phyloP scores from a whole-genome alignment of 2,113 vertebrate genomes.

The Egretta garzetta region DNA sequence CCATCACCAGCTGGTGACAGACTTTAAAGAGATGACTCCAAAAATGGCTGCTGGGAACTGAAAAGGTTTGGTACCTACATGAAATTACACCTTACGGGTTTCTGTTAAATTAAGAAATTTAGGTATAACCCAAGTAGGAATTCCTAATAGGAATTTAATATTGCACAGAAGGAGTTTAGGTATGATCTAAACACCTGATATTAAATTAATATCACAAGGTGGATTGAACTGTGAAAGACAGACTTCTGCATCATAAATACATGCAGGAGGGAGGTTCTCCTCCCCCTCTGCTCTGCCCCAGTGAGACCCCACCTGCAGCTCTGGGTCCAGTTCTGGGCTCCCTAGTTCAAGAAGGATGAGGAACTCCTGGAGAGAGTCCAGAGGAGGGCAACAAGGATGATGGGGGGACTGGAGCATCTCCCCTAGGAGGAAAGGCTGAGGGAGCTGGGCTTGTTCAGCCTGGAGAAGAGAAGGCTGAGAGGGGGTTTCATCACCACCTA shows the following conservation, averaged over 20 bases:
- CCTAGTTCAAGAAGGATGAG: too few relatives aligned
- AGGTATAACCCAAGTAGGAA: background rate
- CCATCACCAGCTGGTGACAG: accelerated
- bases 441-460: too few relatives aligned
- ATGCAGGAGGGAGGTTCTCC: too few relatives aligned
- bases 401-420: too few relatives aligned
- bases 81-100: background rate
- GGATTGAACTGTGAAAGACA: background rate
- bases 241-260: background rate
- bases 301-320: too few relatives aligned
- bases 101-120: background rate
- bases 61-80: background rate
- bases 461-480: too few relatives aligned
- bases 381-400: too few relatives aligned
- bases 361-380: too few relatives aligned
- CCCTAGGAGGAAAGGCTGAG: too few relatives aligned
- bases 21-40: background rate
- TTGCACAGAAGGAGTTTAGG: background rate
- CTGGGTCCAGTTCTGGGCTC: too few relatives aligned
- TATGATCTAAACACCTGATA: background rate
- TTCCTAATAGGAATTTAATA: background rate
- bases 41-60: background rate
- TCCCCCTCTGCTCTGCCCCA: too few relatives aligned
- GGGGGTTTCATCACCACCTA: too few relatives aligned
- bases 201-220: background rate